Base-by-base conservation (phyloP, 2,113 vertebrate species). In the Strix aluco region DNA sequence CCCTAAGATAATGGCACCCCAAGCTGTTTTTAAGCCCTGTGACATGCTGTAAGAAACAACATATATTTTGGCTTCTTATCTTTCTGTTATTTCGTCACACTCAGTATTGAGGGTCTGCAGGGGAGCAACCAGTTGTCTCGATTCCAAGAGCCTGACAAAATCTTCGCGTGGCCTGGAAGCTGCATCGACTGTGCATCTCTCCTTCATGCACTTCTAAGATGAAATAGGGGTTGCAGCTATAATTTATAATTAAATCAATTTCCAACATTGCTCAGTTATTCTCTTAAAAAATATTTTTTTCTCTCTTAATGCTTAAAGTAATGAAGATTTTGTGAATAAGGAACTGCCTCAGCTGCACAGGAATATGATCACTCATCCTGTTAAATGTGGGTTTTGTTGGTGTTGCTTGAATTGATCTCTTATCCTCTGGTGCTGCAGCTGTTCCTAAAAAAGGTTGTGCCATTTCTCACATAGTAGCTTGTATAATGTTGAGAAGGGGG, bases 351-450 rank as follows among this genome's bases (percentile, higher is more conserved):
- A 19, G 8, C 70, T 81, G 55, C n/a, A 27, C 29, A 47, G 77
- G 32, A 70, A 57, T 21, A 13, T n/a, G 20, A 83, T 86, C 18
- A 21, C 32, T 92, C 46, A 49, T 84, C 20, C 54, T 82, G 40
- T 54, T 72, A 75, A 72, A 65, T 72, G 59, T 58, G 46, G 0
- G 3, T 70, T 81, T 67, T 94, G 30, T 82, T 87, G 51, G 11
- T 52, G 10, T 79, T 94, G 15, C 23, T 66, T 95, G 61, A 81
- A 47, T 22, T 89, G 77, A n/a, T 75, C 40, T 75, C 47, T 59
- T 92, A 82, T 25, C 54, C 40, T 88, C 81, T 79, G 69, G 88
- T 92, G 44, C 52, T 83, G 87, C 78, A 86, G 93, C 73, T 94
- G 74, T 82, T 94, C 52, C 29, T 82, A 30, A 69, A 88, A 86